Evolutionary conservation across 2,888 invertebrate species (phyloP), one percentile per base, ranked within the genome.

Genomic region (Mesoligia furuncula): DNA sequence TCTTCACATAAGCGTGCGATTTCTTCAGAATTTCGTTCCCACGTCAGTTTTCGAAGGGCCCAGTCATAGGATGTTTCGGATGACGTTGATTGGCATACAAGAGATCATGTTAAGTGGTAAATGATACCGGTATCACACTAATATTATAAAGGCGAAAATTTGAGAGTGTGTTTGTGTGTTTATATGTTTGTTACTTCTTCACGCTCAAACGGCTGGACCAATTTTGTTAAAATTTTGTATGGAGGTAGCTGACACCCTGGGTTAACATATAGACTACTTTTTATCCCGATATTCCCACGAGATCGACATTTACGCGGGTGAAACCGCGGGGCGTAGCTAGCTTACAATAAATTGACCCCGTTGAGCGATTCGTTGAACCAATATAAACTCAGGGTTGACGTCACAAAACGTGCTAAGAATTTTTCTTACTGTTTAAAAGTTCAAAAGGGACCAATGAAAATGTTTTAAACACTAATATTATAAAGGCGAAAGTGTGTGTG

Each of bases 291-390:
- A 31, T 31, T 31, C 31, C 31, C 31, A 31, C 31, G 31, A 4
- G 31, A 31, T 31, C 31, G 4, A 31, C 31, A 31, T 31, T 31
- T 31, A 31, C 31, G 31, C 31, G 31, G n/a, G n/a, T n/a, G n/a
- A n/a, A n/a, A n/a, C n/a, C n/a, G n/a, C n/a, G n/a, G n/a, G n/a
- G n/a, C n/a, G n/a, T n/a, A n/a, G n/a, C n/a, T n/a, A n/a, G n/a
- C n/a, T 48, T 80, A 48, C n/a, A 78, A 24, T 51, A 9, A 27
- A 73, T 80, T 73, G 31, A 65, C 48, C 65, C 17, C 36, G 39
- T 24, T 80, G 74, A 73, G 31, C n/a, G 61, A 79, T 79, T 77
- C 45, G 80, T 73, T 57, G 42, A 73, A 51, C 57, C n/a, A 73
- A 59, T 80, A 42, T 42, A n/a, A 27, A 7, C 13, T 48, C 6